These are phyloP conservation scores for Leptobrachium ailaonicum DNA, from an alignment of 2,113 vertebrate genomes.

Conservation along the genomic window DNA sequence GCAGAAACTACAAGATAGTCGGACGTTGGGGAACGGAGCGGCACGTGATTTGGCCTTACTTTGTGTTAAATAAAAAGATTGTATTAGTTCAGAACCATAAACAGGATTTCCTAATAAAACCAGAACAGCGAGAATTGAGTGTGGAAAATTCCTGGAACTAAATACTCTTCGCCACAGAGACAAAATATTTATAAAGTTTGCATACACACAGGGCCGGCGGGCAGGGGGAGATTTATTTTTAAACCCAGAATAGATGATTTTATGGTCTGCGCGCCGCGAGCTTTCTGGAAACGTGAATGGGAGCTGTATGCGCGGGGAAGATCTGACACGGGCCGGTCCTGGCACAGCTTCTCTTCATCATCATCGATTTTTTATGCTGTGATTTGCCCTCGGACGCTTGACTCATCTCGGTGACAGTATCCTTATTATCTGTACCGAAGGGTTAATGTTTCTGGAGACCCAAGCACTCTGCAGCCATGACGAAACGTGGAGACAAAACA, in stretches of 20 bases:
- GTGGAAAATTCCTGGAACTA: conserved; percentile 49
- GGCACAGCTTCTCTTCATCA: not conserved
- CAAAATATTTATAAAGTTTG: conserved; percentile 64
- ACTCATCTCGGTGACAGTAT: not conserved
- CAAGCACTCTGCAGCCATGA: not conserved
- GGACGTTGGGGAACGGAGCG: not conserved
- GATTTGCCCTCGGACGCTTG: not conserved
- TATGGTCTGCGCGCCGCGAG: not conserved
- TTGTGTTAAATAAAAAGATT: conserved; percentile 16
- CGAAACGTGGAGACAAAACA: not conserved
- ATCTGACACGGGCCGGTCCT: not conserved
- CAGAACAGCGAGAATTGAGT: conserved; percentile 53
- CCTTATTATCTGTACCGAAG: not conserved
- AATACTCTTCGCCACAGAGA: conserved; percentile 60
- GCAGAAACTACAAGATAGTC: not conserved
- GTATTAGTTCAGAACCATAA: conserved; percentile 47
- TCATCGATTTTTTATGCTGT: not conserved
- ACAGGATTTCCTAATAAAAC: conserved; percentile 57
- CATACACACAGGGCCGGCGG: conserved; percentile 54
- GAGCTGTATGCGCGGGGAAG: too few species aligned
- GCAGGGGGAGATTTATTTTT: conserved; percentile 57
- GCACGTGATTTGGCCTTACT: not conserved
- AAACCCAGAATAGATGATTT: conserved; percentile 52
- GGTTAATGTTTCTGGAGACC: not conserved
- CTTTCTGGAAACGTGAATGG: too few species aligned